These are phyloP conservation scores for Nannoperca australis DNA, from an alignment of 2,797 vertebrate species.

Conservation along the genomic window DNA sequence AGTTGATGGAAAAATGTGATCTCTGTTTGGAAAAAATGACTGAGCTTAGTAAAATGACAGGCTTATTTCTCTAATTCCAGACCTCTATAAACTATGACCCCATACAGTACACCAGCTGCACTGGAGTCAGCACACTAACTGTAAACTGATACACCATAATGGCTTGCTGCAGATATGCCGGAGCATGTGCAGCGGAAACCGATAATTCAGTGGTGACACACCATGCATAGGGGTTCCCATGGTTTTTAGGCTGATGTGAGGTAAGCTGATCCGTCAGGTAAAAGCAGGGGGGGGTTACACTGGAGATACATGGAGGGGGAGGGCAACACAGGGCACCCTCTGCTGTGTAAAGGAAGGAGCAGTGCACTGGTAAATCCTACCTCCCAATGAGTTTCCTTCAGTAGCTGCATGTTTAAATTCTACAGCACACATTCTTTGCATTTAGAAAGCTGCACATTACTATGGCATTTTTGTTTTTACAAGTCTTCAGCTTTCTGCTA, in stretches of 20 bases:
- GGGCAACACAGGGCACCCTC: constrained; percentile 37
- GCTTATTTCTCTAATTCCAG: constrained; percentile 75
- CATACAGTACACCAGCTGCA: constrained; percentile 75
- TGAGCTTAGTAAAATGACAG: constrained; percentile 64
- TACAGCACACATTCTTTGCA: constrained; percentile 45
- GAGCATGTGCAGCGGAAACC: constrained; percentile 80
- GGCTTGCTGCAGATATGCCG: constrained; percentile 77
- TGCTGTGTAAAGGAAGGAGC: constrained; percentile 58
- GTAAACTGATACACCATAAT: constrained; percentile 82
- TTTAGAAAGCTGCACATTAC: constrained; percentile 69
- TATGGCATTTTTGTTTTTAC: constrained; percentile 76
- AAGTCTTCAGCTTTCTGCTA: constrained; percentile 59
- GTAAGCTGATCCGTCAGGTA: constrained; percentile 80
- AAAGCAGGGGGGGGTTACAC: constrained; percentile 39
- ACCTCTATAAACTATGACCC: constrained; percentile 74
- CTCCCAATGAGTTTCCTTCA: constrained; percentile 72
- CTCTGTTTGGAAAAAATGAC: constrained; percentile 58
- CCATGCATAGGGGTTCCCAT: constrained; percentile 74
- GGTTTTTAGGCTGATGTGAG: constrained; percentile 76
- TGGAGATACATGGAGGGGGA: constrained; percentile 30
- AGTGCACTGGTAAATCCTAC: constrained; percentile 69
- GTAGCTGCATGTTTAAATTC: constrained; percentile 73
- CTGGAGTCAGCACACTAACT: constrained; percentile 69
- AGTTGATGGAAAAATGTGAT: constrained; percentile 54
- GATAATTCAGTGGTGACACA: constrained; percentile 82